Evolutionary conservation across 2,888 invertebrate species (phyloP), one percentile per base, ranked within the genome.

Genomic region (Ectobius pallidus): DNA sequence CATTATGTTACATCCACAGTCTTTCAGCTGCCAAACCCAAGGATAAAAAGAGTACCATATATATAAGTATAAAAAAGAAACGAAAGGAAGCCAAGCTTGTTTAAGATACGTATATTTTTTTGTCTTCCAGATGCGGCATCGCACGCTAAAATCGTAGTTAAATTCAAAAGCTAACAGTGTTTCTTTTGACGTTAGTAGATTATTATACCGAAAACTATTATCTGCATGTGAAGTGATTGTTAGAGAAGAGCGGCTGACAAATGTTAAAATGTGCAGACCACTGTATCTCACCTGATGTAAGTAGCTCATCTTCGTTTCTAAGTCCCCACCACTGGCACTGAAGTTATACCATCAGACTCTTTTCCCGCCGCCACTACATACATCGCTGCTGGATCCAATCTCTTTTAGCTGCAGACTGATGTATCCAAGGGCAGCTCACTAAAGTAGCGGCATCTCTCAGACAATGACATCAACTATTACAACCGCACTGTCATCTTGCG

Each of bases 171-270:
- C n/a, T 25, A 9, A 52, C 3, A 25, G n/a, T 6, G 25, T 25
- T 25, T 22, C 3, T 4, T 16, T 25, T 52, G 14, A 52, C 20
- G 25, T 52, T 22, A 22, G 14, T 4, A 11, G 22, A 52, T 25
- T 25, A 7, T 7, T 20, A 52, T 3, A 25, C 9, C 3, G 52
- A 52, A 52, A 52, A 52, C 20, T 22, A 14, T 25, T 52, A 11
- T 14, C 1, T 22, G 22, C 11, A 52, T 2, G 25, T 9, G 25
- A 18, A 22, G 3, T 52, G 25, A 3, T 22, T 9, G 89, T 87
- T 44, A 95, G 85, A 32, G 89, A 89, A 73, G 94, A 88, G 83
- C 95, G 95, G 39, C 92, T 90, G 77, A 95, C 90, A 62, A 92
- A 91, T 78, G 91, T 91, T 0, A 95, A 91, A 87, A 93, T 92